phyloP scores from a whole-genome alignment of 2,797 vertebrate genomes.

The Florisuga fusca region DNA sequence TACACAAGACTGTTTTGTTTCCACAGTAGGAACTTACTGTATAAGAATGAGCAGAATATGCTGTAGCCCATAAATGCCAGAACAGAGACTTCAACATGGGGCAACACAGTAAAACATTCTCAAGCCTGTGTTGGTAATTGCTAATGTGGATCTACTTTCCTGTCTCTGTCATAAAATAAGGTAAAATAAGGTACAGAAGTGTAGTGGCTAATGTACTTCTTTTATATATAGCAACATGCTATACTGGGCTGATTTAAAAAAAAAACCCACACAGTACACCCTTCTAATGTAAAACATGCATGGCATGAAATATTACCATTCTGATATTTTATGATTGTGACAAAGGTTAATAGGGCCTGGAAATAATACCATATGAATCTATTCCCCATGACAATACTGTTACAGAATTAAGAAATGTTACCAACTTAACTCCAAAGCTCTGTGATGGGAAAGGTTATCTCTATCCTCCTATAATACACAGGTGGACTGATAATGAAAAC shows the following conservation, averaged over 20 bases:
- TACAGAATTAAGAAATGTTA: background rate
- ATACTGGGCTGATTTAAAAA: background rate
- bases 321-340: background rate
- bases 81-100: background rate
- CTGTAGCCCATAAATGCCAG: background rate
- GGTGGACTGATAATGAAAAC: background rate
- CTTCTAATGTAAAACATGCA: constrained; percentile 10
- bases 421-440: background rate
- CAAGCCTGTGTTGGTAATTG: background rate
- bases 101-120: background rate
- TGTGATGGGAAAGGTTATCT: background rate
- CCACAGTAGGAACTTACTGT: background rate
- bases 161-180: background rate
- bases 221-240: background rate
- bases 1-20: background rate
- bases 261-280: rapidly evolving
- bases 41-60: background rate
- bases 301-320: background rate
- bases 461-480: background rate
- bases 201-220: background rate
- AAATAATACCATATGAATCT: background rate
- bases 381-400: background rate
- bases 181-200: background rate
- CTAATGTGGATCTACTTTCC: background rate
- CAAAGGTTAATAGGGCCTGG: background rate